Evolutionary conservation across 2,113 vertebrate genomes (phyloP).

Genomic region (Chionodraco myersi): DNA sequence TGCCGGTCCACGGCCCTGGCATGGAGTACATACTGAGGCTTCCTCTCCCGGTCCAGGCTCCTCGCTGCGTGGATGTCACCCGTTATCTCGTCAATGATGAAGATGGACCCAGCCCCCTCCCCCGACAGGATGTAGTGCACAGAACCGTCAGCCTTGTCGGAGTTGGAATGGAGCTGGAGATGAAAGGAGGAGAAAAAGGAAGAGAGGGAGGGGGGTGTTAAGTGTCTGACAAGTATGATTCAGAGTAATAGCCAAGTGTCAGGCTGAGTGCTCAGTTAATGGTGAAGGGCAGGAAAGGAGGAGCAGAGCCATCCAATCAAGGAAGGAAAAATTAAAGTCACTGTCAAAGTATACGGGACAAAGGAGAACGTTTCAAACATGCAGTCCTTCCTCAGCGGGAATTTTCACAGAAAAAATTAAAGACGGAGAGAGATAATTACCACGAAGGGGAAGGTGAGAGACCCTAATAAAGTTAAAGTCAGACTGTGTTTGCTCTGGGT

Average conservation of each 20-base stretch:
- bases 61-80: constrained; percentile 93
- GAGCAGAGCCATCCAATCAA: constrained; percentile 31
- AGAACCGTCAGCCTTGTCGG: constrained; percentile 94
- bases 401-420: constrained; percentile 5
- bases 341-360: constrained; percentile 11
- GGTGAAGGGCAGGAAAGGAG: constrained; percentile 31
- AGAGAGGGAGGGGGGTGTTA: constrained; percentile 26
- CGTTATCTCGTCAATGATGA: constrained; percentile 91
- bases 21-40: constrained; percentile 92
- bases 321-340: constrained; percentile 2
- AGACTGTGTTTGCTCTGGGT: background rate
- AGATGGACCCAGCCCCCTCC: constrained; percentile 93
- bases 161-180: constrained; percentile 94
- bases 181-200: constrained; percentile 19
- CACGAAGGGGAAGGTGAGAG: background rate
- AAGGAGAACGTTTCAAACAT: background rate
- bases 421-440: background rate
- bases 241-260: constrained; percentile 49
- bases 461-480: background rate
- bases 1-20: constrained; percentile 90
- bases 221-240: constrained; percentile 28
- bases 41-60: constrained; percentile 93
- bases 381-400: background rate
- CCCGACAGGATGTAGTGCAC: constrained; percentile 94
- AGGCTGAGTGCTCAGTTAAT: constrained; percentile 50